phyloP scores from a whole-genome alignment of 1,140 invertebrate species.

The Yoshiicerus persimilis region DNA sequence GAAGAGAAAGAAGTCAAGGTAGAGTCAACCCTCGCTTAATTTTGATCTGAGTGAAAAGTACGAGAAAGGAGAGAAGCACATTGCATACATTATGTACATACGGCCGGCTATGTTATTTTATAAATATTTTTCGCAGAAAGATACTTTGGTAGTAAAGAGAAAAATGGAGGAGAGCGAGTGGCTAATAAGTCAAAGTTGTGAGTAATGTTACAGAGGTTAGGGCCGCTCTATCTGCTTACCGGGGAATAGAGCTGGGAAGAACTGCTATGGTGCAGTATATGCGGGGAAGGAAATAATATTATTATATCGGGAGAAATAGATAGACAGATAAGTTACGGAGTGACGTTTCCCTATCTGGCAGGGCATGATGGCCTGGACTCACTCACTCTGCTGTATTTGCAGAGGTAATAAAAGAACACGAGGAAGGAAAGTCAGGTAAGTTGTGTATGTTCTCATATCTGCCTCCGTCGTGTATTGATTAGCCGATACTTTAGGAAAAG shows the following conservation, averaged over 20 bases:
- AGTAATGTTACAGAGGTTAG: background rate
- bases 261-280: no score
- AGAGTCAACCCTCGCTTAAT: background rate
- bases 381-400: background rate
- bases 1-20: background rate
- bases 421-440: background rate
- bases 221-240: background rate
- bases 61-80: background rate
- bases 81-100: background rate
- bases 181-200: background rate
- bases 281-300: background rate
- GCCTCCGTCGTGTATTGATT: background rate
- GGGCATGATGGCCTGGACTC: background rate
- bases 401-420: background rate
- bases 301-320: background rate
- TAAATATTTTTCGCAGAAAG: background rate
- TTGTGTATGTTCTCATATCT: background rate
- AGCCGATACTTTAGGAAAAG: background rate
- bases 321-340: background rate
- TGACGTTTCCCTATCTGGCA: background rate
- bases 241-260: background rate
- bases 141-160: background rate
- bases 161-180: background rate
- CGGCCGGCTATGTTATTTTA: background rate
- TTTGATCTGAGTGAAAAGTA: background rate